phyloP scores from a whole-genome alignment of 2,797 vertebrate species.

The Xenops minutus region DNA sequence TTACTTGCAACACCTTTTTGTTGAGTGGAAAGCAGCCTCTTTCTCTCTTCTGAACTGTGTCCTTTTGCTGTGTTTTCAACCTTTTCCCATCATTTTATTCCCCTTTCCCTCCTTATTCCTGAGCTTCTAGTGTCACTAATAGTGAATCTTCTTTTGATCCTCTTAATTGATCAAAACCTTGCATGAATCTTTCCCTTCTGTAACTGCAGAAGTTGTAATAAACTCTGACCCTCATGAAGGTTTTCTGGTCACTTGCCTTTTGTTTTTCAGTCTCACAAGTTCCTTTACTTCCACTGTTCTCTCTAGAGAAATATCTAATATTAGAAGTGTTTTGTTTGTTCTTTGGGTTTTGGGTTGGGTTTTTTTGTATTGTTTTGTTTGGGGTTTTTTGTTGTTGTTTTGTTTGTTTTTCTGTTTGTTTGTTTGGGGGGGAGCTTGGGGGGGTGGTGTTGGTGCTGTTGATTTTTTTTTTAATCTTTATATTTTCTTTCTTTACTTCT shows the following conservation, averaged over 20 bases:
- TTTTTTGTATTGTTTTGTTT: not conserved
- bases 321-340: not conserved
- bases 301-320: not conserved
- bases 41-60: not conserved
- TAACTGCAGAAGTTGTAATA: not conserved
- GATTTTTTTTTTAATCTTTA: not conserved
- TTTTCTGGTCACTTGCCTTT: not conserved
- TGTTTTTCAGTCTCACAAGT: not conserved
- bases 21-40: not conserved
- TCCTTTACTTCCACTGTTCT: not conserved
- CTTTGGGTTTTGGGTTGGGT: not conserved
- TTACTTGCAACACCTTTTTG: not conserved
- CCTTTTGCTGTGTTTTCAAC: not conserved
- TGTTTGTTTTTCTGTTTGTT: not conserved
- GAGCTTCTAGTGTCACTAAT: not conserved
- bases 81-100: not conserved
- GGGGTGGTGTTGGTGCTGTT: not conserved
- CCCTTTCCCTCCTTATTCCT: not conserved
- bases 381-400: rapidly evolving
- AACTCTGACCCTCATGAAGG: not conserved
- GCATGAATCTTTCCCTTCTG: not conserved
- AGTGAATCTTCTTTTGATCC: not conserved
- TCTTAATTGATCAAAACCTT: not conserved
- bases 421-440: too few relatives aligned
- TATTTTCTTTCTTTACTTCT: not conserved